Evolutionary conservation across 2,797 vertebrate species (phyloP).

Genomic region (Meda fulgida): DNA sequence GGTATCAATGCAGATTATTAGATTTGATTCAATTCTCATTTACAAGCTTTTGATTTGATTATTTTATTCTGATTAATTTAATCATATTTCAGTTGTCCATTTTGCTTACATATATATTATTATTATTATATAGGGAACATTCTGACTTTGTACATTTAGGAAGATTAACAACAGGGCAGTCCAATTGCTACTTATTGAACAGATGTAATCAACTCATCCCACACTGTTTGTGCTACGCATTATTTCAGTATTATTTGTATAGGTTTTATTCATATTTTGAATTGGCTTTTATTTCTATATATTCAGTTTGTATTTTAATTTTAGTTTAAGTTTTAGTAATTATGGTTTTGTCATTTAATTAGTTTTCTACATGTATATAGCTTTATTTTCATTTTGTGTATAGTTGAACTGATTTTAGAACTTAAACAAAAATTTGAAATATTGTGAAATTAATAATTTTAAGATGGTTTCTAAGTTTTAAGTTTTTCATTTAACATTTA

Average conservation of each 20-base stretch:
- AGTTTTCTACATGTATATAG: no score
- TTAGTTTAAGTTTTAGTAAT: background rate
- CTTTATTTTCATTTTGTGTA: background rate
- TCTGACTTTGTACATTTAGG: background rate
- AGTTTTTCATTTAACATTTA: no score
- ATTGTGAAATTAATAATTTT: no score
- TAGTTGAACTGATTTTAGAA: background rate
- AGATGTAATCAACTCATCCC: background rate
- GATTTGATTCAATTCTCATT: background rate
- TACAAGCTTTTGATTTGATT: background rate
- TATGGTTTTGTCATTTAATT: background rate
- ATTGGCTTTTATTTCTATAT: background rate
- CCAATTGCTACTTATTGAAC: background rate
- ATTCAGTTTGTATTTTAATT: background rate
- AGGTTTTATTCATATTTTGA: background rate
- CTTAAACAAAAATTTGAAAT: background rate
- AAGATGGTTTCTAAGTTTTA: no score
- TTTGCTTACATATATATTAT: background rate
- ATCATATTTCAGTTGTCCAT: background rate
- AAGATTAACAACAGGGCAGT: background rate
- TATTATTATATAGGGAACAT: background rate
- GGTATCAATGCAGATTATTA: background rate
- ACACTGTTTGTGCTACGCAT: background rate
- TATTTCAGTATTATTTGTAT: background rate
- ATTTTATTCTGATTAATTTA: background rate